These are phyloP conservation scores for Coregonus clupeaformis DNA, from an alignment of 2,113 vertebrate species.

Conservation along the genomic window DNA sequence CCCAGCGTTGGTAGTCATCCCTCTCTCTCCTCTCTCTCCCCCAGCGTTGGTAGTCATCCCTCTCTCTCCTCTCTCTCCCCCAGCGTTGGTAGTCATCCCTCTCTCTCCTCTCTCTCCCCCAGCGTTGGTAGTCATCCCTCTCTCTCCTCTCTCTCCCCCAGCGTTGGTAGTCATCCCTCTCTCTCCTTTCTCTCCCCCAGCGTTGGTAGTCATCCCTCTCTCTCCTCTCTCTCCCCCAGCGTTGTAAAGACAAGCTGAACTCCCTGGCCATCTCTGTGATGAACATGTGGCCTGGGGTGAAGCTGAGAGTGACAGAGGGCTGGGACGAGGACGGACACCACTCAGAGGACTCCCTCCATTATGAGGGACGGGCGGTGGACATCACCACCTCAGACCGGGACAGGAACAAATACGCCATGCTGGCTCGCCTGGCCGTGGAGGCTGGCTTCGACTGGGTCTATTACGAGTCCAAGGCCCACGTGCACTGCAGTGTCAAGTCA, in stretches of 20 bases:
- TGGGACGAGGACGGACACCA: slow-evolving; percentile 94
- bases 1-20: too few species aligned
- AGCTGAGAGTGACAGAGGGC: slow-evolving; percentile 90
- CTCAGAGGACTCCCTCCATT: slow-evolving; percentile 88
- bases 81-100: too few species aligned
- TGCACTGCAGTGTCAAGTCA: slow-evolving; percentile 96
- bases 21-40: too few species aligned
- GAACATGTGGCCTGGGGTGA: slow-evolving; percentile 92
- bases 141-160: too few species aligned
- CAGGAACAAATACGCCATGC: slow-evolving; percentile 90
- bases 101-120: too few species aligned
- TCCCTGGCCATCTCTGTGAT: slow-evolving; percentile 93
- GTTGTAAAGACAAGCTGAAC: slow-evolving; percentile 97
- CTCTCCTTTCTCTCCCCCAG: too few species aligned
- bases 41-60: too few species aligned
- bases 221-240: slow-evolving; percentile 67
- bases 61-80: too few species aligned
- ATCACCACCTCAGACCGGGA: slow-evolving; percentile 93
- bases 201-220: too few species aligned
- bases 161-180: too few species aligned
- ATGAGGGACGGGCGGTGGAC: slow-evolving; percentile 88
- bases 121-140: too few species aligned
- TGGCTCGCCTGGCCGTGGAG: slow-evolving; percentile 88
- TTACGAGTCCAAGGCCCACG: slow-evolving; percentile 90
- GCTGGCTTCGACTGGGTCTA: slow-evolving; percentile 95